Evolutionary conservation across 2,797 vertebrate species (phyloP), one percentile per base, ranked within the genome.

Genomic region (Erpetoichthys calabaricus): DNA sequence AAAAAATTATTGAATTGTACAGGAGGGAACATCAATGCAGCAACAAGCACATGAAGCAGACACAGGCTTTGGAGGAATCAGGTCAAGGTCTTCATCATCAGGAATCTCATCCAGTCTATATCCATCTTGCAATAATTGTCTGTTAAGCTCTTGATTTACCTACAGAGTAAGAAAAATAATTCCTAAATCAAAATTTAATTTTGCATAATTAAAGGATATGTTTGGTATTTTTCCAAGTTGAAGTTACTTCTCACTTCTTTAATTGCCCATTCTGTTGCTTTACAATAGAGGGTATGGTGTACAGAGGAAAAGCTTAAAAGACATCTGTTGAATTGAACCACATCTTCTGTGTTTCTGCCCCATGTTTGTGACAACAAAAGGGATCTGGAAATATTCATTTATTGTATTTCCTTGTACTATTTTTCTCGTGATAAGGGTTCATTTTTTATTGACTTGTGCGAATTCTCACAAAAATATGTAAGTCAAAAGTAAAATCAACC

Each of bases 81-180:
- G 89, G 76, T 98, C 94, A 67, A 99, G 79, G 67, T 95, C 95
- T 70, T 99, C 96, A 0, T 98, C 95, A 1, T 98, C 96, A 0
- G 96, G 96, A 60, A 97, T 91, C 75, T 99, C 94, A 0, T 98
- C 94, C 1, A 99, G 83, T 53, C 88, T 89, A 72, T 99, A 98
- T 3, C 96, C 95, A 0, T 99, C 94, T 70, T 90, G 85, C 56
- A 99, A 84, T 64, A 98, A 82, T 82, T 98, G 96, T 52, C 72
- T 78, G 74, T 79, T 98, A 64, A 98, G 70, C 64, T 99, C 94
- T 59, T 93, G 95, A 71, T 89, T 94, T 56, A 99, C 87, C 89
- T 99, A 82, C 75, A 76, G 62, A 3, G 43, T 25, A 25, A 54
- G 46, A 5, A 5, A 45, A 42, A 42, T 44, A n/a, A 41, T 42